Conservation (phyloP, 2,797 vertebrate genomes). For the Xenops minutus region DNA sequence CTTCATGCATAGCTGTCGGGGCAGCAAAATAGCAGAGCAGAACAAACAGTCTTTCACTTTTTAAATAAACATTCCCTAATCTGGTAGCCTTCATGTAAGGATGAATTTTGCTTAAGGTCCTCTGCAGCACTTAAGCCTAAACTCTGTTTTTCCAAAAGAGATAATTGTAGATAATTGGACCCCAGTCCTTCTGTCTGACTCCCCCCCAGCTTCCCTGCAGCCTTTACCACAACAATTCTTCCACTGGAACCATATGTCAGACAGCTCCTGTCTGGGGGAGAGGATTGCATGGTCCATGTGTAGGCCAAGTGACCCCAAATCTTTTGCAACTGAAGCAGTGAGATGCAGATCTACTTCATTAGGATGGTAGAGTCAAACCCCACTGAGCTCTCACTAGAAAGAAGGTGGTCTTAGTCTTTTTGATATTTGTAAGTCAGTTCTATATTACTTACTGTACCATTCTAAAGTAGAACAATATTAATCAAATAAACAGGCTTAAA, state of each 20-base stretch:
- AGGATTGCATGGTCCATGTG: not conserved
- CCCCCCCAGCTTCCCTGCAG: not conserved
- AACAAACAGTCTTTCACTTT: slow-evolving; percentile 13
- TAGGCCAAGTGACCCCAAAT: not conserved
- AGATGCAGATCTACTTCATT: not conserved
- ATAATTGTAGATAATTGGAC: not conserved
- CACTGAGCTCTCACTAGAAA: not conserved
- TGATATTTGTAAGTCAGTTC: not conserved
- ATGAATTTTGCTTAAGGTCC: not conserved
- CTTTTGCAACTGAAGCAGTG: not conserved
- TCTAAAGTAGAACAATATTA: not conserved
- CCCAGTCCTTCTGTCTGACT: not conserved
- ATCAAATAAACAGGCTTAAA: not conserved
- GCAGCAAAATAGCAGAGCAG: slow-evolving; percentile 29
- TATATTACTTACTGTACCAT: not conserved
- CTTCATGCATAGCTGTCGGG: not conserved
- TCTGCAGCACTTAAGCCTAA: not conserved
- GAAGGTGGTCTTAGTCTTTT: not conserved
- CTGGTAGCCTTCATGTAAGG: slow-evolving; percentile 28
- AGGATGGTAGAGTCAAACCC: not conserved
- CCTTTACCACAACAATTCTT: not conserved
- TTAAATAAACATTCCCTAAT: slow-evolving; percentile 64
- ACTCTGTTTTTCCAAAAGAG: not conserved
- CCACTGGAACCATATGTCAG: not conserved
- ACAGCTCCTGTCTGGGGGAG: not conserved